These are phyloP conservation scores for Odontophorus gujanensis DNA, from an alignment of 2,113 vertebrate species.

Conservation along the genomic window DNA sequence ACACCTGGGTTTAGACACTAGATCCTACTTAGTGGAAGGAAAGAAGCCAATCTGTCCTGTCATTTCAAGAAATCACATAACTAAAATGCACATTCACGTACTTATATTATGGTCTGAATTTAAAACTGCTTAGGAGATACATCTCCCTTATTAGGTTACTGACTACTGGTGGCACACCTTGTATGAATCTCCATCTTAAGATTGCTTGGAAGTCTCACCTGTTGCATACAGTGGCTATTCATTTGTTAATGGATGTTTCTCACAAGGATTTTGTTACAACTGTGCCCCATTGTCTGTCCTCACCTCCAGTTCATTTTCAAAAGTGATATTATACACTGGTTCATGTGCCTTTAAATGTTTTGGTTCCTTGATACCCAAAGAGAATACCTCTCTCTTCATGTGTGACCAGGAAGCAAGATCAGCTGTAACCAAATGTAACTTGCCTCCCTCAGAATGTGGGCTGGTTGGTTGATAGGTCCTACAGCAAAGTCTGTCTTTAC, in stretches of 20 bases:
- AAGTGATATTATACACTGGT: not conserved
- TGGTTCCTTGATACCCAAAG: slow-evolving; percentile 2
- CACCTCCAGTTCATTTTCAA: slow-evolving; percentile 46
- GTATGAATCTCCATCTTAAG: slow-evolving; percentile 10
- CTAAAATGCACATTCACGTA: slow-evolving; percentile 49
- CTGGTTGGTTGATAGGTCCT: not conserved
- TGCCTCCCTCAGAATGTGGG: not conserved
- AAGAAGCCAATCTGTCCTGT: slow-evolving; percentile 46
- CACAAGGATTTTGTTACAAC: slow-evolving; percentile 63
- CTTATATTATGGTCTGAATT: slow-evolving; percentile 50
- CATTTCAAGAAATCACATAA: slow-evolving; percentile 44
- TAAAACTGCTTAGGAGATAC: slow-evolving; percentile 24
- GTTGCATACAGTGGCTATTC: slow-evolving; percentile 49
- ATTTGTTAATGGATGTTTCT: slow-evolving; percentile 60
- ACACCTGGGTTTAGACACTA: slow-evolving; percentile 63
- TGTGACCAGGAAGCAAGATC: slow-evolving; percentile 6
- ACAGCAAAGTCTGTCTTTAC: not conserved
- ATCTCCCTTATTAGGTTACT: slow-evolving; percentile 51
- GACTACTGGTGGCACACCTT: slow-evolving; percentile 10
- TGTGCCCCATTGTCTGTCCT: slow-evolving; percentile 48
- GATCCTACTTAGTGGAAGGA: slow-evolving; percentile 53
- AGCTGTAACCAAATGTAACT: not conserved
- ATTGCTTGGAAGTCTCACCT: slow-evolving; percentile 54
- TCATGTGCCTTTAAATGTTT: slow-evolving; percentile 17
- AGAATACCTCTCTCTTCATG: slow-evolving; percentile 18